Base-by-base conservation (phyloP, 2,797 vertebrate genomes). In the Falco columbarius region DNA sequence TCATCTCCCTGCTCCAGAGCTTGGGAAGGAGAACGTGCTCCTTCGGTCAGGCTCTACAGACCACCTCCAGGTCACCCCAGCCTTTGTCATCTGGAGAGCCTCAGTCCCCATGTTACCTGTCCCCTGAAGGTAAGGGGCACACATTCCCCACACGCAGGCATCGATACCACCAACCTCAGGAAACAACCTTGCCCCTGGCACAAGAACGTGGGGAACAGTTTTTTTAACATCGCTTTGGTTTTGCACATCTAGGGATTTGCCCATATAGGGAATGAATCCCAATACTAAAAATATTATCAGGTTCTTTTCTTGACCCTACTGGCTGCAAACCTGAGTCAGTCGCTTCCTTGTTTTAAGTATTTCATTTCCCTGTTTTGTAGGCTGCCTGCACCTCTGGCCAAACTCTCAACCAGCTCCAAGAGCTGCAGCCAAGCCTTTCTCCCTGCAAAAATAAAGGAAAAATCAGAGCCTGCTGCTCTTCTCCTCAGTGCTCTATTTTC, bases 81-180 rank as follows among this genome's bases (percentile, higher is more conserved):
- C 6, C 40, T 67, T 22, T 56, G 58, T 26, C 67, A 23, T 2
- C 36, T 23, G 68, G 11, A 42, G 21, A 62, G 22, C 49, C 29
- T 34, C 56, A 8, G 32, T 21, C 42, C 14, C 21, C 67, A 49
- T 2, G 3, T 1, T 22, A 44, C 7, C 68, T 15, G 46, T 34
- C 14, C 47, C 32, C 29, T 30, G 32, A 16, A 52, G n/a, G 30
- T 12, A 12, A 66, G 29, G n/a, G 26, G 14, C 22, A 59, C 2
- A 2, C 1, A 16, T 56, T 44, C 49, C 22, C 12, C 3, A 1
- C 44, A n/a, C 1, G 1, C 9, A 3, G 3, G 5, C 26, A 9
- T 14, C 4, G 3, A 15, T 22, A 29, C 32, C 51, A 14, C 71
- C 58, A 9, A 27, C 40, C 30, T 40, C 66, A 26, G 73, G 26